phyloP scores from a whole-genome alignment of 1,140 invertebrate species.

The Drosophila parvula region DNA sequence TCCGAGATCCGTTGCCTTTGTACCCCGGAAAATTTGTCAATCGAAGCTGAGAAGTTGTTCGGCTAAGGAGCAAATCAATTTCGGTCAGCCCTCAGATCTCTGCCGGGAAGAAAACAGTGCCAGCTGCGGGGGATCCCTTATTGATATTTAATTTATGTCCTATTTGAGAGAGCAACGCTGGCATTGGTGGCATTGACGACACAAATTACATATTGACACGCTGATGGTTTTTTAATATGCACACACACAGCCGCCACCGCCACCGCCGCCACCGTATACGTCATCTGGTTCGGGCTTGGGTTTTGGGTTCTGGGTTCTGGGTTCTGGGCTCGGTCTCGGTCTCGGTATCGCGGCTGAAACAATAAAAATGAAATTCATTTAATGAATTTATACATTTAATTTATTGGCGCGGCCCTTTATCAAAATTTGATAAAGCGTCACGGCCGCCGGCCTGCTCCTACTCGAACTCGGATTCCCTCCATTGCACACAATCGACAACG shows the following conservation, averaged over 20 bases:
- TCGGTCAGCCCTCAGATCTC: conserved; percentile 49
- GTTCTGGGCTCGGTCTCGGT: conserved; percentile 18
- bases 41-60: conserved; percentile 47
- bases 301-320: not conserved
- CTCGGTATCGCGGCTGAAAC: conserved; percentile 47
- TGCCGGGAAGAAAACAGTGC: conserved; percentile 19
- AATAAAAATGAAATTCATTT: conserved; percentile 78
- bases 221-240: conserved; percentile 82
- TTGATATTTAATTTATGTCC: conserved; percentile 81
- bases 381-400: conserved; percentile 83
- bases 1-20: conserved; percentile 14
- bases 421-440: conserved; percentile 75
- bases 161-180: conserved; percentile 53
- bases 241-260: conserved; percentile 33
- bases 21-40: conserved; percentile 63
- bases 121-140: conserved; percentile 52
- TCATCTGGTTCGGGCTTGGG: conserved; percentile 47
- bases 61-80: conserved; percentile 55
- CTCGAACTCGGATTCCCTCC: conserved; percentile 48
- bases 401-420: conserved; percentile 78
- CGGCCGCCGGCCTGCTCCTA: conserved; percentile 22
- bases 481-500: conserved; percentile 55
- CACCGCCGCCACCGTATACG: conserved; percentile 3
- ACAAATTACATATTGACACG: conserved; percentile 82
- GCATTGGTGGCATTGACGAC: conserved; percentile 46